phyloP scores from a whole-genome alignment of 2,113 vertebrate species.

The Hemiprocne comata region DNA sequence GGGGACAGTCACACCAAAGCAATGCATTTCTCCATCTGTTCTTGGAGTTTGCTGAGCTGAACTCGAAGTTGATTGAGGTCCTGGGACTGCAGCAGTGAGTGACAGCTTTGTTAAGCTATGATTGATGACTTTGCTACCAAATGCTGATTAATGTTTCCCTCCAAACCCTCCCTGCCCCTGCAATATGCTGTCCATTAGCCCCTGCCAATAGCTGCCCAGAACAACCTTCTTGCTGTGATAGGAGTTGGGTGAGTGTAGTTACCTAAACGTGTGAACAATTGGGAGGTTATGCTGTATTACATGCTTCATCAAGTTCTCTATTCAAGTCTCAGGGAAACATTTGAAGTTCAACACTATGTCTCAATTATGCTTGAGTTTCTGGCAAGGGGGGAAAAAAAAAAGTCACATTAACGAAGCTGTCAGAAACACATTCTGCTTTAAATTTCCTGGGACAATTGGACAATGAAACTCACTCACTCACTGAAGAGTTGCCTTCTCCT shows the following conservation, averaged over 20 bases:
- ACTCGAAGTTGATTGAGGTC: constrained; percentile 36
- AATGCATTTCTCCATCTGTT: background rate
- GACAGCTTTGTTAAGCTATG: constrained; percentile 64
- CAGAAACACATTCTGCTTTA: constrained; percentile 69
- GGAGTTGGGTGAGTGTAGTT: constrained; percentile 67
- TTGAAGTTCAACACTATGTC: constrained; percentile 71
- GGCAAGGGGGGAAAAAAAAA: constrained; percentile 21
- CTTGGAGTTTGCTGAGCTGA: constrained; percentile 32
- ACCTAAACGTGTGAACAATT: constrained; percentile 79
- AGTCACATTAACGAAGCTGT: constrained; percentile 71
- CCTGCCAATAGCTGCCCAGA: constrained; percentile 71
- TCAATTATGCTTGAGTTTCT: constrained; percentile 77
- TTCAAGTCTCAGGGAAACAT: constrained; percentile 70
- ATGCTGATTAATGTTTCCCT: constrained; percentile 70
- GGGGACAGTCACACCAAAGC: constrained; percentile 5
- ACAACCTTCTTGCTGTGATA: constrained; percentile 62
- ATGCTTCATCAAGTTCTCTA: constrained; percentile 75
- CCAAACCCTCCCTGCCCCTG: constrained; percentile 49
- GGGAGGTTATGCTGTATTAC: constrained; percentile 74
- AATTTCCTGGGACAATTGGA: constrained; percentile 71
- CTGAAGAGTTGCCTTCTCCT: constrained; percentile 61
- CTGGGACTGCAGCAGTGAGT: constrained; percentile 36
- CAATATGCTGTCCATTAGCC: constrained; percentile 74
- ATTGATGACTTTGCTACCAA: constrained; percentile 66
- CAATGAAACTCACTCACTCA: constrained; percentile 59